Base-by-base conservation (phyloP, 2,113 vertebrate genomes). In the Callospermophilus lateralis region DNA sequence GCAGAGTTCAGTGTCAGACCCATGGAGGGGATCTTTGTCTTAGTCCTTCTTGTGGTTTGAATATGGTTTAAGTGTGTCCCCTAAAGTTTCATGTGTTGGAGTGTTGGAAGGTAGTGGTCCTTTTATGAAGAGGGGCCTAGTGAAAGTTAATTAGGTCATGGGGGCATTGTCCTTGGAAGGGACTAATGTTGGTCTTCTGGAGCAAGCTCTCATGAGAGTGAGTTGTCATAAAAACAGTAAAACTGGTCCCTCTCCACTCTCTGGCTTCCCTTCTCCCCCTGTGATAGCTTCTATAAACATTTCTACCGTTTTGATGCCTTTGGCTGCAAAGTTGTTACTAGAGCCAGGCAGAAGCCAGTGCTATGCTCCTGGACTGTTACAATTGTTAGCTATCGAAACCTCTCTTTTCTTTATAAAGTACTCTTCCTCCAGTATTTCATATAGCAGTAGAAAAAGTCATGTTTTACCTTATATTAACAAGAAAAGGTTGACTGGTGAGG, bases 21-120 rank as follows among this genome's bases (percentile, higher is more conserved):
- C 77, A 55, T n/a, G 48, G 84, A 48, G 26, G 72, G 93, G 55
- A 93, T 32, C 76, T 89, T 80, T 89, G 67, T 85, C 58, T 95
- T 67, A 39, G 20, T 90, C 26, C 28, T 20, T 84, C 24, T 85
- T 85, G n/a, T n/a, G 45, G 65, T 70, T 24, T 70, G 34, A 6
- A 70, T 70, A 65, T 70, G 67, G 9, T 68, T 85, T 53, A 70
- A 48, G 22, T 70, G 65, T 70, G 19, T 11, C 65, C 8, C 42
- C 32, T 1, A 51, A 26, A 65, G 45, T 3, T 68, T 51, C 65
- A 70, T 51, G 42, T 37, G 34, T 53, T 68, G 30, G 39, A 68
- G 12, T 78, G 22, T 55, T 67, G 63, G 30, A 30, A 67, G 19
- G 61, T n/a, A 42, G 63, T 84, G 32, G 28, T 39, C 45, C 30